These are phyloP conservation scores for Drosophila tsacasi DNA, from an alignment of 1,140 invertebrate genomes.

Conservation along the genomic window DNA sequence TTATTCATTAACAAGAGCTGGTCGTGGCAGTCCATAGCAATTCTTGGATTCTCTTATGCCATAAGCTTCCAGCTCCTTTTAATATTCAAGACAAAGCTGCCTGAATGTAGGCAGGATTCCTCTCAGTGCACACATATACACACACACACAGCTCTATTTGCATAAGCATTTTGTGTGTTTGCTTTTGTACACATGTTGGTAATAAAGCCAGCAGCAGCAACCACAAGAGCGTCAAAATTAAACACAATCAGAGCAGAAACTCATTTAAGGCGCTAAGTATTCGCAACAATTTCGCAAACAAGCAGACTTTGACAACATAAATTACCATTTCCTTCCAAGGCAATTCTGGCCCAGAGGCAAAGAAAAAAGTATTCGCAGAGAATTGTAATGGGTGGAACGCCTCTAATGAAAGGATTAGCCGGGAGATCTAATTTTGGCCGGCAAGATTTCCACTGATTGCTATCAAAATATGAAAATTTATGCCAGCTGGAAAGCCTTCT, in stretches of 20 bases:
- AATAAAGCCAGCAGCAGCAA: slow-evolving; percentile 35
- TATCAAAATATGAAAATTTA: slow-evolving; percentile 69
- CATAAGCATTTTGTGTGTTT: slow-evolving; percentile 52
- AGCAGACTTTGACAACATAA: slow-evolving; percentile 52
- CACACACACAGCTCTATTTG: slow-evolving; percentile 28
- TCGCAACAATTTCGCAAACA: slow-evolving; percentile 75
- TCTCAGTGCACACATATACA: slow-evolving; percentile 5
- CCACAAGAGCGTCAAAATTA: slow-evolving; percentile 67
- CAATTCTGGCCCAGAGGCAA: slow-evolving; percentile 16
- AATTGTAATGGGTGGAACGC: slow-evolving; percentile 58
- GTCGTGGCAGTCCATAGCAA: background rate
- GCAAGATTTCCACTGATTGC: slow-evolving; percentile 31
- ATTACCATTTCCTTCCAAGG: slow-evolving; percentile 47
- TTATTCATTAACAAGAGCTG: background rate
- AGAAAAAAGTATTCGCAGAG: slow-evolving; percentile 36
- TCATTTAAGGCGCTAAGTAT: slow-evolving; percentile 81
- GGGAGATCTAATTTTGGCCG: slow-evolving; percentile 30
- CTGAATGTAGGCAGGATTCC: background rate
- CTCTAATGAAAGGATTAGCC: slow-evolving; percentile 63
- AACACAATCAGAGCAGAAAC: slow-evolving; percentile 82
- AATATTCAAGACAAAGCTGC: no score
- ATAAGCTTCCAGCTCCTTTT: background rate
- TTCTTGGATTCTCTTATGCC: background rate
- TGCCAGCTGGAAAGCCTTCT: slow-evolving; percentile 40
- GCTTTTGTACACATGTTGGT: slow-evolving; percentile 52